Base-by-base conservation (phyloP, 1,140 invertebrate species). In the Psix sp. region DNA sequence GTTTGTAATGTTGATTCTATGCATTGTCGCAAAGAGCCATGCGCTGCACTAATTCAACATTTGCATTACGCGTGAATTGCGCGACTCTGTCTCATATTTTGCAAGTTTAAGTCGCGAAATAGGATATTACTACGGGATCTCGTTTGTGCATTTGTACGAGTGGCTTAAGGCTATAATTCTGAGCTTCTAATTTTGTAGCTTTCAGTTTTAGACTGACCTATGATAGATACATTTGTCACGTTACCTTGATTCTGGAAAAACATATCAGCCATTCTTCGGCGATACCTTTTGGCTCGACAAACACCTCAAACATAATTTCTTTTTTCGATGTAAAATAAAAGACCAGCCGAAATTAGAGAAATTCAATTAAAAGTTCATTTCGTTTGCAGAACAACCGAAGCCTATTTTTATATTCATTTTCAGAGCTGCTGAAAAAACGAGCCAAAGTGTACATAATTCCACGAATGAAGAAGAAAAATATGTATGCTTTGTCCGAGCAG, bases 111-210 rank as follows among this genome's bases (percentile, higher is more conserved):
- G 57, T 62, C 56, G 10, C 62, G 56, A 40, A 62, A 62, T 56
- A 68, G 56, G 40, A 70, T 42, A 70, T 70, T 70, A 70, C 42
- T 42, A 62, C 40, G 21, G 56, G 56, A 60, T 62, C 62, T 62
- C 65, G 35, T 60, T 60, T 60, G 56, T 54, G 35, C 51, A 63
- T 63, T 56, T 57, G 33, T 57, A 24, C 36, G 14, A 63, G 17
- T 56, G 43, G 67, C 67, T 71, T 71, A 71, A 71, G 42, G 57
- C 20, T 24, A 42, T 63, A 62, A 71, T 57, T 71, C 31, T 18
- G 15, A 24, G 13, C 35, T 60, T 56, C 48, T 48, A 62, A 70
- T 33, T 62, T 70, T 21, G 49, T 42, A 52, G 33, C 45, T 59
- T 3, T 26, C 20, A 66, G 24, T 33, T 65, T 54, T 7, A 15